Evolutionary conservation across 2,888 invertebrate genomes (phyloP).

Genomic region (Saturnia pavonia): DNA sequence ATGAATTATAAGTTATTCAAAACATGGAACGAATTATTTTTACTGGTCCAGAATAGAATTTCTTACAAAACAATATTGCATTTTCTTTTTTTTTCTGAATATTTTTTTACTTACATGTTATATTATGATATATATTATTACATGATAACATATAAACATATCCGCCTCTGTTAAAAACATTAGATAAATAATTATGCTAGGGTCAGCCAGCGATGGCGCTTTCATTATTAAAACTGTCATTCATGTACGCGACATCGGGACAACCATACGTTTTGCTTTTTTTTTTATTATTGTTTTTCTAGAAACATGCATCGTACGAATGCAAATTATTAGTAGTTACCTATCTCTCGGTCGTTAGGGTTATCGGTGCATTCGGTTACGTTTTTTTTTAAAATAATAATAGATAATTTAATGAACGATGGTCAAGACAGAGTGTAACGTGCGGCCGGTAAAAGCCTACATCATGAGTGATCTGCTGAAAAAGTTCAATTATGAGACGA

Average conservation of each 20-base stretch:
- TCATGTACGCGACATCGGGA: constrained; percentile 39
- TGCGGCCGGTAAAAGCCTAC: constrained; percentile 66
- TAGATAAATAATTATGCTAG: constrained; percentile 36
- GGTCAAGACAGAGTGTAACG: constrained; percentile 71
- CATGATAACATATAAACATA: constrained; percentile 2
- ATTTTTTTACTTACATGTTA: not conserved
- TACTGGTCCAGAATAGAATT: no score
- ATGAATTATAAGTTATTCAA: no score
- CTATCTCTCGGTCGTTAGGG: constrained; percentile 57
- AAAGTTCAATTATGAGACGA: constrained; percentile 65
- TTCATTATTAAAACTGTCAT: constrained; percentile 39
- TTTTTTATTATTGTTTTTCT: constrained; percentile 36
- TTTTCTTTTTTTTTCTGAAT: not conserved
- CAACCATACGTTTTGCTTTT: constrained; percentile 47
- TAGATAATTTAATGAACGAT: constrained; percentile 51
- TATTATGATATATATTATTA: no score
- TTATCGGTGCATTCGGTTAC: constrained; percentile 66
- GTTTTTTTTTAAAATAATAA: constrained; percentile 33
- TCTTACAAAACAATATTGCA: not conserved
- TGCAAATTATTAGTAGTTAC: constrained; percentile 44
- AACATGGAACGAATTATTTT: not conserved
- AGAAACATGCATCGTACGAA: constrained; percentile 45
- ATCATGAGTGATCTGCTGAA: constrained; percentile 77
- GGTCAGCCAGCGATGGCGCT: constrained; percentile 38
- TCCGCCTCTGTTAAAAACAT: constrained; percentile 20